These are phyloP conservation scores for Smittia sp. DNA, from an alignment of 2,888 invertebrate species.

Conservation along the genomic window DNA sequence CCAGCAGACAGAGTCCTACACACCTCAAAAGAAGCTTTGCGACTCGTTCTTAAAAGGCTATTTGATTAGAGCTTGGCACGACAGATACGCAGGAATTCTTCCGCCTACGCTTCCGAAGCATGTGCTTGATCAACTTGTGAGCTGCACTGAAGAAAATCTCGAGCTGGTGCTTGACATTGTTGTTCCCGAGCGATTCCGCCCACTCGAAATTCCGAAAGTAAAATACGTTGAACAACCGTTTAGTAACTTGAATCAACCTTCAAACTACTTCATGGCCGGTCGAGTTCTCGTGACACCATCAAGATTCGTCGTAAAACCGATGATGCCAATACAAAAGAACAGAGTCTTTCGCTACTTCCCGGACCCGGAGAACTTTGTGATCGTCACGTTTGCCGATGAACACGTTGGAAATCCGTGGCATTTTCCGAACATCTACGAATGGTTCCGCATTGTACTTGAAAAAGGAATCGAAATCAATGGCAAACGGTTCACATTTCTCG, in stretches of 20 bases:
- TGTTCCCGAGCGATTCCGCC: neutral
- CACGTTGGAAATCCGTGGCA: conserved; percentile 6
- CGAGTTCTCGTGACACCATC: neutral
- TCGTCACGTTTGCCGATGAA: neutral
- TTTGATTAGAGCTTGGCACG: neutral
- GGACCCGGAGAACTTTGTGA: neutral
- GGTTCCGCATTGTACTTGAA: neutral
- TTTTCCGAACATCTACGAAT: neutral
- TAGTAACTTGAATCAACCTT: neutral
- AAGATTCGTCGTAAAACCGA: neutral
- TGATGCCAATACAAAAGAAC: neutral
- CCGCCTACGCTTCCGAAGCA: neutral
- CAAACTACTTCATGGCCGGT: neutral
- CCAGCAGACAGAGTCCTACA: neutral
- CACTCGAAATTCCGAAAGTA: neutral
- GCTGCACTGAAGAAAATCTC: neutral
- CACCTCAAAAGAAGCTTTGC: neutral
- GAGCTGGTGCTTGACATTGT: neutral
- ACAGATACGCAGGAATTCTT: neutral
- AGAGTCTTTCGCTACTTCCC: conserved; percentile 7
- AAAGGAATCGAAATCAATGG: neutral
- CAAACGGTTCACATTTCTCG: neutral
- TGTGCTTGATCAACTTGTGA: neutral
- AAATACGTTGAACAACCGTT: neutral
- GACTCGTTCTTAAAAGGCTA: neutral